Conservation (phyloP, 2,888 invertebrate species). For the Teinopalpus imperialis region DNA sequence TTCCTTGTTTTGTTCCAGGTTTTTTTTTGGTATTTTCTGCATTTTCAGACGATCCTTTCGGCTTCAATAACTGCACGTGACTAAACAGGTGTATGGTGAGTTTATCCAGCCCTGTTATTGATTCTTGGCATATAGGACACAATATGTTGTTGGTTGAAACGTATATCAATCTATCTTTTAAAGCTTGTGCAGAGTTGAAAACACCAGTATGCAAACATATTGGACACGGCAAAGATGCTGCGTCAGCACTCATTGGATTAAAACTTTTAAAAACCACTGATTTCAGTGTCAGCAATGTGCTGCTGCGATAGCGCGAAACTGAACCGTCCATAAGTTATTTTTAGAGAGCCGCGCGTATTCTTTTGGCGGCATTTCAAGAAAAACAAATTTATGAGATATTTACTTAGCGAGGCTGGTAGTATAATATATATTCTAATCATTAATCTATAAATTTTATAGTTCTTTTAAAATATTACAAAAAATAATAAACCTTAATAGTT, state of each 20-base stretch:
- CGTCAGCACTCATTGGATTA: conserved; percentile 69
- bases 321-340: conserved; percentile 62
- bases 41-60: conserved; percentile 40
- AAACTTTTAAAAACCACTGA: conserved; percentile 16
- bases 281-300: conserved; percentile 32
- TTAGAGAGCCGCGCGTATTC: conserved; percentile 53
- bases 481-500: too few relatives aligned
- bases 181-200: conserved; percentile 86
- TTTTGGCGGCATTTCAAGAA: conserved; percentile 73
- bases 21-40: conserved; percentile 34
- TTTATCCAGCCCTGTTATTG: conserved; percentile 89
- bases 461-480: too few relatives aligned
- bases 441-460: too few relatives aligned
- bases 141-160: conserved; percentile 88
- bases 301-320: conserved; percentile 56
- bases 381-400: conserved; percentile 35
- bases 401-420: too few relatives aligned
- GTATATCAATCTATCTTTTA: conserved; percentile 87
- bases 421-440: too few relatives aligned
- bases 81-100: conserved; percentile 91
- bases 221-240: conserved; percentile 86
- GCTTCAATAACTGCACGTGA: conserved; percentile 78
- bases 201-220: conserved; percentile 87
- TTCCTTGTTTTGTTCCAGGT: conserved; percentile 36
- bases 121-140: conserved; percentile 90